Base-by-base conservation (phyloP, 2,113 vertebrate species). In the Zosterops japonicus region DNA sequence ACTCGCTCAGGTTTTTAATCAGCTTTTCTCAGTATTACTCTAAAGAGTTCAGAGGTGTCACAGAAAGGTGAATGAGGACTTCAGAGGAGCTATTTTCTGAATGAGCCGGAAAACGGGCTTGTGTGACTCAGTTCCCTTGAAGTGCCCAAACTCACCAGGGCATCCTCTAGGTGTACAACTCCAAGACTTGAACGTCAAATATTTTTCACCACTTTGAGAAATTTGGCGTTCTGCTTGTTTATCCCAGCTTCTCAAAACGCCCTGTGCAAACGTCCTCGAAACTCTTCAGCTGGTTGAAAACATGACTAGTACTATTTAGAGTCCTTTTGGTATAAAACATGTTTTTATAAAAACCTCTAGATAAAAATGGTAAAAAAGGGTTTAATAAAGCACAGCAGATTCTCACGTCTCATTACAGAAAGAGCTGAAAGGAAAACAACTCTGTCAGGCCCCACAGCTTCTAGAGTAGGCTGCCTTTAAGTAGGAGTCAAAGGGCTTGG, bases 111-210 rank as follows among this genome's bases (percentile, higher is more conserved):
- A 33, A 61, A 79, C 42, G 5, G 33, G 35, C 7, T 49, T 3
- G n/a, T 35, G 47, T 27, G 24, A 9, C n/a, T 47, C 46, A 11
- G 29, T 9, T 46, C 17, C 25, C 24, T 33, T 15, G 33, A 49
- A n/a, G 70, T 1, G 0, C 10, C 33, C 36, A 28, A 18, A 18
- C 3, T 12, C 7, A 4, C 10, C 2, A 25, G 61, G 9, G 28
- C 14, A 22, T 3, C 22, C 3, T 6, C n/a, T 12, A 6, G 11
- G 21, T 9, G 8, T 5, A 28, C 36, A 65, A 28, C n/a, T 20
- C 28, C 23, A 21, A 27, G 35, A 5, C 14, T 55, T 36, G 16
- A 39, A 35, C 0, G 0, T 4, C 8, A 24, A 11, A 23, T 13
- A 24, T 31, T 80, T 84, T 35, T 18, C 68, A 36, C 3, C 20